Evolutionary conservation across 1,140 invertebrate species (phyloP).

Genomic region (Plutomurus gul): DNA sequence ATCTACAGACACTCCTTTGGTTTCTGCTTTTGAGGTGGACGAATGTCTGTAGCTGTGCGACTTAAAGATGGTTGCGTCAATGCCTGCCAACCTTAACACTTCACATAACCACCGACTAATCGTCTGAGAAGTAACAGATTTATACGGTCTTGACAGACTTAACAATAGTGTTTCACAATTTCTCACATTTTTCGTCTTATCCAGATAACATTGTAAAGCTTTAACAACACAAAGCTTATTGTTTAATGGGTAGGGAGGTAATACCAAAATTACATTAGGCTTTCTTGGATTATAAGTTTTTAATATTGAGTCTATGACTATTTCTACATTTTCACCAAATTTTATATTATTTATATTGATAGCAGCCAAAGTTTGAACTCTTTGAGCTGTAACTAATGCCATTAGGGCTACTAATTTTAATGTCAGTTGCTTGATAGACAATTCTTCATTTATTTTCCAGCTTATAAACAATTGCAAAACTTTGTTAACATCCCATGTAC

Average conservation of each 20-base stretch:
- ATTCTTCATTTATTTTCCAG: neutral
- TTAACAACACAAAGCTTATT: neutral
- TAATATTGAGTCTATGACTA: neutral
- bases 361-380: neutral
- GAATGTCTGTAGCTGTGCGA: constrained; percentile 13
- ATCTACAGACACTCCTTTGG: neutral
- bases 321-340: neutral
- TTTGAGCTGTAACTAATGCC: neutral
- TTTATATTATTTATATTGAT: neutral
- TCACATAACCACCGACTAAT: neutral
- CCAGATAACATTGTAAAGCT: neutral
- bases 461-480: neutral
- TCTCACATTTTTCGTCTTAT: neutral
- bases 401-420: neutral
- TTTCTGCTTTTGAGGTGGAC: neutral
- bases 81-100: neutral
- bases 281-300: neutral
- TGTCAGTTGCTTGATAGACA: neutral
- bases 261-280: neutral
- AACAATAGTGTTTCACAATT: neutral
- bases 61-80: neutral
- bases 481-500: neutral
- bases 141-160: neutral
- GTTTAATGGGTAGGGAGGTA: neutral
- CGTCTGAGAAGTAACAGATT: neutral